phyloP scores from a whole-genome alignment of 2,888 invertebrate genomes.

The Herminia tarsipennalis region DNA sequence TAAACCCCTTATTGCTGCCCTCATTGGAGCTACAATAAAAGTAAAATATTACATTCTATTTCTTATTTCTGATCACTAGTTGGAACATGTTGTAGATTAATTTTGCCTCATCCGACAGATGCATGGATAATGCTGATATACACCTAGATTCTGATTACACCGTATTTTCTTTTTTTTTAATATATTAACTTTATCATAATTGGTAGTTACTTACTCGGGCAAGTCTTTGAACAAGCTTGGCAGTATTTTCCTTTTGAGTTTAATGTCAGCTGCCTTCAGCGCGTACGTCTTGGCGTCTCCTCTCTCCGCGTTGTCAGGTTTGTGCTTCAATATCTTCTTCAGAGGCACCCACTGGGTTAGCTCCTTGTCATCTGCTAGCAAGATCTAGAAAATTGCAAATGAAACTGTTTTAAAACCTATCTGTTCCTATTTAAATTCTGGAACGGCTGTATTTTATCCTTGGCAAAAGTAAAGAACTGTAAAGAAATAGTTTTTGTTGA shows the following conservation, averaged over 20 bases:
- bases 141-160: no score
- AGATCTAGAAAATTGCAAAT: constrained; percentile 87
- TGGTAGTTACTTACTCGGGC: constrained; percentile 64
- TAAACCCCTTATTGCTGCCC: no score
- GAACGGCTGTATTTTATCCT: no score
- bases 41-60: no score
- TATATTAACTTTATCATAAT: not conserved
- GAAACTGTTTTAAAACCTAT: not conserved
- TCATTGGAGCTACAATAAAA: no score
- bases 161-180: not conserved
- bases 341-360: constrained; percentile 98
- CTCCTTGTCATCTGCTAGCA: constrained; percentile 96
- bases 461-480: no score
- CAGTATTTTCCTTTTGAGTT: constrained; percentile 91
- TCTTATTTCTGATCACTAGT: no score
- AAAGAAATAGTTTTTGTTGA: no score
- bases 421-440: no score
- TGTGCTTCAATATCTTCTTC: constrained; percentile 93
- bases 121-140: no score
- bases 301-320: constrained; percentile 91
- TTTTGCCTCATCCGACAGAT: no score
- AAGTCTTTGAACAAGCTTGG: constrained; percentile 89
- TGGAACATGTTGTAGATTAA: no score
- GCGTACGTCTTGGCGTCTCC: constrained; percentile 92
- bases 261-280: constrained; percentile 89